Percentiles rank a stretch among this genome's conserved stretches.
phyloP scores from a whole-genome alignment of 2,113 vertebrate genomes.

The Guaruba guarouba region DNA sequence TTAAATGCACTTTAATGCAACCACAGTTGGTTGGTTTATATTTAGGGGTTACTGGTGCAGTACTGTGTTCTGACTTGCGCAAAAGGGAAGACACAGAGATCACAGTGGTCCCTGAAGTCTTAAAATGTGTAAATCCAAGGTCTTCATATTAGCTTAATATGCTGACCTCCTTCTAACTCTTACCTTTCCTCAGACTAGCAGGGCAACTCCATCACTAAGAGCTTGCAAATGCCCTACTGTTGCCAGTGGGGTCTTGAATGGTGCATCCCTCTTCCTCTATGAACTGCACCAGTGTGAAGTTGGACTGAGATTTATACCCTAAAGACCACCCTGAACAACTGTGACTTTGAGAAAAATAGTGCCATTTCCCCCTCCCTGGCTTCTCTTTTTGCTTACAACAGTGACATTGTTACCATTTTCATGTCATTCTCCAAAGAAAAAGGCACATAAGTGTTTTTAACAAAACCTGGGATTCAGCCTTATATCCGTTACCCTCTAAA shows the following conservation, averaged over 20 bases:
- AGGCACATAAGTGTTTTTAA: background rate
- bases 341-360: background rate
- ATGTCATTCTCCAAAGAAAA: background rate
- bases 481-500: background rate
- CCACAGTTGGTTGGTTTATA: background rate
- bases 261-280: background rate
- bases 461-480: constrained; percentile 42
- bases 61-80: background rate
- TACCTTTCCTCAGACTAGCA: background rate
- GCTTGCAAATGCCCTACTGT: background rate
- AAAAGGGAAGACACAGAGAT: background rate
- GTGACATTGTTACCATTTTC: constrained; percentile 24
- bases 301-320: background rate
- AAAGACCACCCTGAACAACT: constrained; percentile 12
- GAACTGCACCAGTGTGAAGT: background rate
- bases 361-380: background rate
- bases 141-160: background rate
- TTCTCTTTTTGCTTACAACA: constrained; percentile 12
- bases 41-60: background rate
- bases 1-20: background rate
- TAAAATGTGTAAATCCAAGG: background rate
- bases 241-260: background rate
- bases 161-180: background rate
- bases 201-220: background rate
- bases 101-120: background rate